These are phyloP conservation scores for Heliconius aoede DNA, from an alignment of 2,888 invertebrate species.

Conservation along the genomic window DNA sequence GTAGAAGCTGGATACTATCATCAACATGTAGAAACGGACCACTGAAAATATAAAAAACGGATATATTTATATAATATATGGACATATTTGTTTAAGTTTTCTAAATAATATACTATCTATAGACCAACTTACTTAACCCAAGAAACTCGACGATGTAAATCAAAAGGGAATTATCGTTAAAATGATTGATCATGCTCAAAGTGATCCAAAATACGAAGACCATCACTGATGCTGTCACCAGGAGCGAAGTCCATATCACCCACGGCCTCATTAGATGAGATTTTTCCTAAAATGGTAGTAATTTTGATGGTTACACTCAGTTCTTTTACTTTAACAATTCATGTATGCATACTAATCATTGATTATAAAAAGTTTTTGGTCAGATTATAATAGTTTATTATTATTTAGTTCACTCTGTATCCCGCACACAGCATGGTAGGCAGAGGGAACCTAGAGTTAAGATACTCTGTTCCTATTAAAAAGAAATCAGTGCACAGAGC, in stretches of 20 bases:
- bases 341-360: too few species aligned
- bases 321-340: too few species aligned
- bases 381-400: not conserved
- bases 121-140: slow-evolving; percentile 47
- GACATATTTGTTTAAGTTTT: too few species aligned
- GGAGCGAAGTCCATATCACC: slow-evolving; percentile 72
- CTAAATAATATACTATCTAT: not conserved
- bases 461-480: not conserved
- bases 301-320: too few species aligned
- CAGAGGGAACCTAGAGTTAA: not conserved
- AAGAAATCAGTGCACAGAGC: too few species aligned
- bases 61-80: too few species aligned
- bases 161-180: slow-evolving; percentile 55
- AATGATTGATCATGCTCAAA: slow-evolving; percentile 60
- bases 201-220: slow-evolving; percentile 69
- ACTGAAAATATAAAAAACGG: slow-evolving; percentile 62
- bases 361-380: too few species aligned
- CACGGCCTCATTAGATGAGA: slow-evolving; percentile 66
- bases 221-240: slow-evolving; percentile 59
- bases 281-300: slow-evolving; percentile 59
- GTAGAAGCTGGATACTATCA: slow-evolving; percentile 72
- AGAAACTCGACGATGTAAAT: slow-evolving; percentile 64
- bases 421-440: not conserved
- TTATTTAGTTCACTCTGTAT: not conserved
- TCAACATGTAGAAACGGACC: slow-evolving; percentile 73